Percentiles rank a stretch among this genome's conserved stretches.
Conservation (phyloP, 2,797 vertebrate genomes). For the Callimico goeldii region DNA sequence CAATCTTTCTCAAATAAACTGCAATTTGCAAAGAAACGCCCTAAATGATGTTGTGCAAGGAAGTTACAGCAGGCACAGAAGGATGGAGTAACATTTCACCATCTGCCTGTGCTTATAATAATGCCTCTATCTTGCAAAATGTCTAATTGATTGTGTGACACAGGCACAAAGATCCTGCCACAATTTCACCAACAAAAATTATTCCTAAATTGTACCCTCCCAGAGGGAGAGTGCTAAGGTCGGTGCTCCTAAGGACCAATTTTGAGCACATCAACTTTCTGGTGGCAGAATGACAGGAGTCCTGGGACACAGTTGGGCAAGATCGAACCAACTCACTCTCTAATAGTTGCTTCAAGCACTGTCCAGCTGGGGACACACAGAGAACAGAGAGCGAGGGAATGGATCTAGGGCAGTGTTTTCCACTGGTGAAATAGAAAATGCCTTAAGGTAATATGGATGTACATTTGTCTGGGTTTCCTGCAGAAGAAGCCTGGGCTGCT, state of each 20-base stretch:
- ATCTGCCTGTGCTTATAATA: conserved; percentile 59
- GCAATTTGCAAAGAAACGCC: conserved; percentile 62
- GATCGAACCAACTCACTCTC: background rate
- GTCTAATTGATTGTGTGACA: conserved; percentile 51
- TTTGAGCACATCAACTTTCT: conserved; percentile 14
- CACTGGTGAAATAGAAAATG: background rate
- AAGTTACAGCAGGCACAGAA: conserved; percentile 65
- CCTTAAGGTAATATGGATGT: background rate
- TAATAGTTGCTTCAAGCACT: background rate
- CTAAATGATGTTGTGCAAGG: conserved; percentile 57
- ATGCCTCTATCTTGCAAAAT: conserved; percentile 54
- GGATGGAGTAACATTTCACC: conserved; percentile 63
- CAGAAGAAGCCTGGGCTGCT: background rate
- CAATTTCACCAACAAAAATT: conserved; percentile 22
- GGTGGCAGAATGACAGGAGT: background rate
- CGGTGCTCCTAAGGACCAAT: background rate
- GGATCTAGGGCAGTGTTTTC: background rate
- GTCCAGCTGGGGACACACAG: background rate
- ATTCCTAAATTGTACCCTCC: background rate
- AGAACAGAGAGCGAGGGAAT: background rate
- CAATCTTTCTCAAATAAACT: conserved; percentile 55
- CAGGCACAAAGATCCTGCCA: conserved; percentile 14
- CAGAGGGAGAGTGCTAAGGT: conserved; percentile 25
- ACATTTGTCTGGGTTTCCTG: background rate
- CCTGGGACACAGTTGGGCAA: background rate